Conservation (phyloP, 2,797 vertebrate species). For the Myripristis jacobus region DNA sequence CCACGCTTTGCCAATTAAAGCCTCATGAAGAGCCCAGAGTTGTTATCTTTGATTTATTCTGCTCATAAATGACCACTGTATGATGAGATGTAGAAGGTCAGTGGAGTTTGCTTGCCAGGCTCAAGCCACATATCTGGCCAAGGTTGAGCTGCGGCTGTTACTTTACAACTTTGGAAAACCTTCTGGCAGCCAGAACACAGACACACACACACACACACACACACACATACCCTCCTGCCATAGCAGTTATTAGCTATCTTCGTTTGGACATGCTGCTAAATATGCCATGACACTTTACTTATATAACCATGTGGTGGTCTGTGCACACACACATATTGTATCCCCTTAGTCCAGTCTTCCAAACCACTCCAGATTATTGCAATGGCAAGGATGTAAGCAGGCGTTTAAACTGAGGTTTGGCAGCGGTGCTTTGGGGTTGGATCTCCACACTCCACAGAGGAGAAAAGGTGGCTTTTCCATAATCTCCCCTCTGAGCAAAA, state of each 20-base stretch:
- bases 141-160: slow-evolving; percentile 53
- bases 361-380: slow-evolving; percentile 74
- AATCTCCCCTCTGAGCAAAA: slow-evolving; percentile 59
- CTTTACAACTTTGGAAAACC: slow-evolving; percentile 64
- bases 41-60: slow-evolving; percentile 67
- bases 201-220: too few species aligned
- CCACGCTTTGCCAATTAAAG: slow-evolving; percentile 38
- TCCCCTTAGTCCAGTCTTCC: slow-evolving; percentile 59
- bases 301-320: slow-evolving; percentile 63
- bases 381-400: slow-evolving; percentile 70
- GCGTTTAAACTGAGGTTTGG: slow-evolving; percentile 77
- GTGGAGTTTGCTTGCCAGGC: slow-evolving; percentile 12
- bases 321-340: slow-evolving; percentile 57
- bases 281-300: slow-evolving; percentile 58
- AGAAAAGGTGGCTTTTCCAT: slow-evolving; percentile 65
- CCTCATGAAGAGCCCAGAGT: slow-evolving; percentile 28
- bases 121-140: slow-evolving; percentile 50
- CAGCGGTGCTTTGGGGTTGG: slow-evolving; percentile 63
- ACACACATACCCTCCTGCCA: slow-evolving; percentile 9
- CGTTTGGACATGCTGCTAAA: slow-evolving; percentile 58
- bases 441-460: slow-evolving; percentile 59
- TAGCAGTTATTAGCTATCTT: slow-evolving; percentile 58
- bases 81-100: slow-evolving; percentile 58
- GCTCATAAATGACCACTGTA: slow-evolving; percentile 54
- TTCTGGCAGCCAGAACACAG: slow-evolving; percentile 47